Conservation (phyloP, 2,888 invertebrate species). For the Drosophila maculinotata region DNA sequence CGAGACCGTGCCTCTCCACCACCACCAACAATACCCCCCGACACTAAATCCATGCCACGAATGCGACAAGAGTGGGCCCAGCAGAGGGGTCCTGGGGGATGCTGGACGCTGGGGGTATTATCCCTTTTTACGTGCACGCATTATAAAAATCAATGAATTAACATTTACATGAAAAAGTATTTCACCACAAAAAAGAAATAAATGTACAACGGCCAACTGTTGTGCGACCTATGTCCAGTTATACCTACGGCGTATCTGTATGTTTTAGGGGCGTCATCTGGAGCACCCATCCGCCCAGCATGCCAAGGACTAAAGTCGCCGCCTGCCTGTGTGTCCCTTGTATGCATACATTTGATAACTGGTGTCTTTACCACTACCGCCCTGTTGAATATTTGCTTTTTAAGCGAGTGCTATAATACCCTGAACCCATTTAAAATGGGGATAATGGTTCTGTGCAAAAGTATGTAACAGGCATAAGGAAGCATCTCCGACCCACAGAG, state of each 20-base stretch:
- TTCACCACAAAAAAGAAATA: constrained; percentile 80
- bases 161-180: constrained; percentile 78
- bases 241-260: constrained; percentile 20
- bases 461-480: too few species aligned
- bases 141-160: constrained; percentile 80
- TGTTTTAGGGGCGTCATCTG: constrained; percentile 13
- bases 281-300: constrained; percentile 12
- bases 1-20: background rate
- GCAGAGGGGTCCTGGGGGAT: background rate
- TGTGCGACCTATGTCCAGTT: constrained; percentile 53
- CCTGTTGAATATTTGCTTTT: constrained; percentile 67
- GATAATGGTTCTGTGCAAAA: too few species aligned
- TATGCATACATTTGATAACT: constrained; percentile 77
- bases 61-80: constrained; percentile 47
- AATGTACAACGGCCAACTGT: constrained; percentile 68
- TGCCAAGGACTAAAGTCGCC: constrained; percentile 14
- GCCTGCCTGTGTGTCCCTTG: constrained; percentile 49
- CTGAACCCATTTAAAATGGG: too few species aligned
- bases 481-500: too few species aligned
- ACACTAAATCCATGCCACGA: constrained; percentile 48
- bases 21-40: constrained; percentile 5
- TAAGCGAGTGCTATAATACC: constrained; percentile 63
- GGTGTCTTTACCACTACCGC: constrained; percentile 56
- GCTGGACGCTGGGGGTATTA: constrained; percentile 22
- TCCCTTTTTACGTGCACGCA: constrained; percentile 70